Conservation (phyloP, 2,888 invertebrate genomes). For the Arrhopalites spinosus region DNA sequence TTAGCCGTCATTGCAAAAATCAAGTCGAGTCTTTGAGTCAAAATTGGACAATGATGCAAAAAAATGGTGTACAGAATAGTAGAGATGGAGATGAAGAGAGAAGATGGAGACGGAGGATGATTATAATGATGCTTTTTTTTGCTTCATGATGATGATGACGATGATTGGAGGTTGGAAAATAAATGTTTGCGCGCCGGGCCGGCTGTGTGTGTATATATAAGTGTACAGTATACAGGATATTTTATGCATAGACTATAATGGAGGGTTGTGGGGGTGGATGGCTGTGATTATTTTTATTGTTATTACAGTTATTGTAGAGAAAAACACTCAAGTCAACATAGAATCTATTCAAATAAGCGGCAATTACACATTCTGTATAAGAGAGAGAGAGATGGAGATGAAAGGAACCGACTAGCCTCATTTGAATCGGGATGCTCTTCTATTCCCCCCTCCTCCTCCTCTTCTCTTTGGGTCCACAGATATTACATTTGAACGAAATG, state of each 20-base stretch:
- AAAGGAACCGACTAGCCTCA: constrained; percentile 33
- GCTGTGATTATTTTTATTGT: constrained; percentile 41
- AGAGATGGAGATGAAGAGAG: neutral
- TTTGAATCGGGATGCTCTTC: constrained; percentile 26
- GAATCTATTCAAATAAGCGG: constrained; percentile 26
- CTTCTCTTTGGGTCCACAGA: too few species aligned
- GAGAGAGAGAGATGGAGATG: constrained; percentile 24
- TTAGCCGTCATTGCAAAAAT: neutral
- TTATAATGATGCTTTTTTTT: neutral
- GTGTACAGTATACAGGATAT: too few species aligned
- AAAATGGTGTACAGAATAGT: neutral
- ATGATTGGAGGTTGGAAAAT: constrained; percentile 31
- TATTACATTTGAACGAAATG: constrained; percentile 18
- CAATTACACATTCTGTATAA: constrained; percentile 27
- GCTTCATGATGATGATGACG: constrained; percentile 21
- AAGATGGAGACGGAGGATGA: constrained; percentile 4
- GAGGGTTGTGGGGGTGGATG: constrained; percentile 35
- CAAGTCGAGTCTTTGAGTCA: neutral
- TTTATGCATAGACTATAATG: constrained; percentile 25
- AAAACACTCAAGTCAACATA: constrained; percentile 29
- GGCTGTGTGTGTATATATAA: neutral
- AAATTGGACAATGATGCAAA: neutral
- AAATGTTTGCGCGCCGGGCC: constrained; percentile 21
- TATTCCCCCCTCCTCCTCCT: neutral
- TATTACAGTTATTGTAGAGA: constrained; percentile 38